These are phyloP conservation scores for Petromus typicus DNA, from an alignment of 2,113 vertebrate species.

Conservation along the genomic window DNA sequence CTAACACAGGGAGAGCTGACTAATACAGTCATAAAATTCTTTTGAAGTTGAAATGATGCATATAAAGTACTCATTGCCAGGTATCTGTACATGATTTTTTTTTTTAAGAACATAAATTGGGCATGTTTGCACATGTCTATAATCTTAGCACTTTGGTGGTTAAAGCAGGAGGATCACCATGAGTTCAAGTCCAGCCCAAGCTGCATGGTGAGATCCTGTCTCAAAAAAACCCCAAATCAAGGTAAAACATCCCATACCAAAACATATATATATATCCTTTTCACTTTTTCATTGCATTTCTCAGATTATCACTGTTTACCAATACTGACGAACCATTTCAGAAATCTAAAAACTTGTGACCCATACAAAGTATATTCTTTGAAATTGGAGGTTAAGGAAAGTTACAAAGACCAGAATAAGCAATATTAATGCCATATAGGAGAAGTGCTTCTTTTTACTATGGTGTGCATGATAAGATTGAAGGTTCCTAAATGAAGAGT, in stretches of 20 bases:
- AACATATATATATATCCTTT: background rate
- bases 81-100: background rate
- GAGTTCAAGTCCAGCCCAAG: background rate
- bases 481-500: background rate
- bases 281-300: background rate
- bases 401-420: background rate
- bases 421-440: background rate
- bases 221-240: background rate
- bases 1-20: background rate
- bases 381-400: background rate
- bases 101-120: background rate
- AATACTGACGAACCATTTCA: background rate
- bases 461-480: background rate
- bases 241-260: background rate
- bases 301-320: background rate
- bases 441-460: background rate
- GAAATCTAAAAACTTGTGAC: background rate
- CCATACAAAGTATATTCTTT: background rate
- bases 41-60: background rate
- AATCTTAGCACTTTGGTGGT: background rate
- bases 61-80: background rate
- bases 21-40: background rate
- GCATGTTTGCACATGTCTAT: background rate
- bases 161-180: background rate
- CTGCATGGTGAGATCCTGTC: background rate